Evolutionary conservation across 2,888 invertebrate genomes (phyloP).

Genomic region (Neocrepidodera transversa): DNA sequence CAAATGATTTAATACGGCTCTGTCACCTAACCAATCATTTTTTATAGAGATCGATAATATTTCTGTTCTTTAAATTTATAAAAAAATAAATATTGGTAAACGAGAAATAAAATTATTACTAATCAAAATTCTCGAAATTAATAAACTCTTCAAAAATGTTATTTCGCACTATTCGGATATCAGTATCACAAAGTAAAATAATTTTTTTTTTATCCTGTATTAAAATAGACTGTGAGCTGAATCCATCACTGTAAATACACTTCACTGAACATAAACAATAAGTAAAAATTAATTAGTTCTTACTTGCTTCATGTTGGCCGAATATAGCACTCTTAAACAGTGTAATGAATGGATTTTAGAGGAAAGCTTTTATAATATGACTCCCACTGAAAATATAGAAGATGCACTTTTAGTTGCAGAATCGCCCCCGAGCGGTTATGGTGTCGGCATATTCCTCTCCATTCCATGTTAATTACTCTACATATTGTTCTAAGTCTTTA

Average conservation of each 20-base stretch:
- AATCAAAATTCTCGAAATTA: too few species aligned
- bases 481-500: slow-evolving; percentile 30
- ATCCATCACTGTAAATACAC: slow-evolving; percentile 42
- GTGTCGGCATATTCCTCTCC: slow-evolving; percentile 17
- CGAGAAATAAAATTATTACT: too few species aligned
- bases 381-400: slow-evolving; percentile 23
- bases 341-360: slow-evolving; percentile 19
- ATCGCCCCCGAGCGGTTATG: slow-evolving; percentile 9
- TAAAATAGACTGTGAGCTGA: too few species aligned
- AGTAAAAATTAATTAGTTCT: neutral
- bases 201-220: too few species aligned
- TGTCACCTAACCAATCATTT: too few species aligned
- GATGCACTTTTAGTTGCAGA: slow-evolving; percentile 19
- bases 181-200: too few species aligned
- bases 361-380: slow-evolving; percentile 20
- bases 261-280: slow-evolving; percentile 17
- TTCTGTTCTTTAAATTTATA: too few species aligned
- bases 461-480: slow-evolving; percentile 35
- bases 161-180: too few species aligned
- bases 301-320: slow-evolving; percentile 21
- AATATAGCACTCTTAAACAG: slow-evolving; percentile 13
- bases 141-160: too few species aligned
- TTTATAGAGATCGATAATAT: too few species aligned
- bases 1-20: too few species aligned
- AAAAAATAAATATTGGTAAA: too few species aligned